Percentiles rank a stretch among this genome's conserved stretches.
phyloP scores from a whole-genome alignment of 2,113 vertebrate genomes.

The Budorcas taxicolor region DNA sequence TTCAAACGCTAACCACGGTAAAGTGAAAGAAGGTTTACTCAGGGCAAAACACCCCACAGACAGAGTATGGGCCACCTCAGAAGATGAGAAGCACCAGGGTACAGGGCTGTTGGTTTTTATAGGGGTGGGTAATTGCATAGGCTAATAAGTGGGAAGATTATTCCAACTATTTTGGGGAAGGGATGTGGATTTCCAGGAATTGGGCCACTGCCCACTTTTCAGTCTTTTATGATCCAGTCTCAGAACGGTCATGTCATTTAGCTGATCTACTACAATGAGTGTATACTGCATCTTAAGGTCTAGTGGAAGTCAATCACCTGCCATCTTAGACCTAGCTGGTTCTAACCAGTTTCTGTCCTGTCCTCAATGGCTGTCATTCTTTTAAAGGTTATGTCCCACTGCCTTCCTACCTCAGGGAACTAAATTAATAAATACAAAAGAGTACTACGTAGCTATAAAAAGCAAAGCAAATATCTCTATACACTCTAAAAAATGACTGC shows the following conservation, averaged over 20 bases:
- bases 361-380: not conserved
- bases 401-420: not conserved
- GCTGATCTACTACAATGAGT: not conserved
- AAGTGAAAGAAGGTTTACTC: not conserved
- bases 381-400: not conserved
- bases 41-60: not conserved
- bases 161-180: not conserved
- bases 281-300: not conserved
- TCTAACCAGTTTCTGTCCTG: not conserved
- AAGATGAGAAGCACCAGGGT: not conserved
- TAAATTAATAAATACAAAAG: not conserved
- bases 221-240: not conserved
- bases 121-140: not conserved
- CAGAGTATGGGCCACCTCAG: not conserved
- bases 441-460: not conserved
- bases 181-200: not conserved
- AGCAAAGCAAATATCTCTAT: not conserved
- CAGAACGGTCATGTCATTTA: not conserved
- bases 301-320: not conserved
- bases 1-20: not conserved
- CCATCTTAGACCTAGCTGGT: not conserved
- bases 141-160: not conserved
- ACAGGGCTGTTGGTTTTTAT: not conserved
- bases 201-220: not conserved
- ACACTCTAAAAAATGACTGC: not conserved